phyloP scores from a whole-genome alignment of 2,888 invertebrate genomes.

The Lutraria lutraria region DNA sequence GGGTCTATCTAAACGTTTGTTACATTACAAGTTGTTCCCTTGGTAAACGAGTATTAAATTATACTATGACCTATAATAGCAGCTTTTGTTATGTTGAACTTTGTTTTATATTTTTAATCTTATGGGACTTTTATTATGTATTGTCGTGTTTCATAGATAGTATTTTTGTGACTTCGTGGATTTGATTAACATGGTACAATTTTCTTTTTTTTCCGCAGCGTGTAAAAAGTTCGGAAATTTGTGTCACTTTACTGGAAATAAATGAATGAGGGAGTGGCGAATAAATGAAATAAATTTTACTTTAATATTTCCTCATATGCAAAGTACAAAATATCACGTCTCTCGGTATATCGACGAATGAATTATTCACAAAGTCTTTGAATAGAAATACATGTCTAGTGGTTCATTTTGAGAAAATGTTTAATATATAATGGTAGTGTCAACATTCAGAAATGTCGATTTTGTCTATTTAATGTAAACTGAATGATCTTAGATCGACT shows the following conservation, averaged over 20 bases:
- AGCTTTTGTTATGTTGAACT: too few species aligned
- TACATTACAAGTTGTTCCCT: background rate
- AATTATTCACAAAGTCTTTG: conserved; percentile 7
- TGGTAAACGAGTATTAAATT: background rate
- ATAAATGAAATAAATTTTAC: background rate
- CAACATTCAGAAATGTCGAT: conserved; percentile 5
- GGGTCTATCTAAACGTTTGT: background rate
- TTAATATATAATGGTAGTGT: background rate
- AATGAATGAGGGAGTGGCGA: background rate
- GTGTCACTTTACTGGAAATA: background rate
- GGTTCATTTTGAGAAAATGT: background rate
- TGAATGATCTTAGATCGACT: background rate
- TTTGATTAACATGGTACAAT: too few species aligned
- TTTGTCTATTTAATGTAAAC: background rate
- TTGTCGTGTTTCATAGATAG: too few species aligned
- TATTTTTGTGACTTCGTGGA: too few species aligned
- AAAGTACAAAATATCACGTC: background rate
- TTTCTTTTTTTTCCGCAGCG: too few species aligned
- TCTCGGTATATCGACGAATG: background rate
- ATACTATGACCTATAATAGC: background rate
- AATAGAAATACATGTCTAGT: too few species aligned
- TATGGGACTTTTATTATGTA: too few species aligned
- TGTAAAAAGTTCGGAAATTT: too few species aligned
- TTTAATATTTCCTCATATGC: background rate
- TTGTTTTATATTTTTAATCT: too few species aligned